Base-by-base conservation (phyloP, 2,113 vertebrate genomes). In the Poeciliopsis occidentalis region DNA sequence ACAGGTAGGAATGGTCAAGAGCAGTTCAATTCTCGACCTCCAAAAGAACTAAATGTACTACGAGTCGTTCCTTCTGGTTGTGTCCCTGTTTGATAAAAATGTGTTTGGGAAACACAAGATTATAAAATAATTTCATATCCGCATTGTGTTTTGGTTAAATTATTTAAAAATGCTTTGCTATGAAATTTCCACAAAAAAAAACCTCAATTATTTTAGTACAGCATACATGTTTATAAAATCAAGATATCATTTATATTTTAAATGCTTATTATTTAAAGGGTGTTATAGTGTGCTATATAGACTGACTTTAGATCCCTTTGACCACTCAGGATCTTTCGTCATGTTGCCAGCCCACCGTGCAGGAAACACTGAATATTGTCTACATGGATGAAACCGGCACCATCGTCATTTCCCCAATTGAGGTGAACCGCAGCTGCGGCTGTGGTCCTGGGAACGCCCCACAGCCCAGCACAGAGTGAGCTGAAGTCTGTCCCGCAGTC, bases 311-410 rank as follows among this genome's bases (percentile, higher is more conserved):
- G 51, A 57, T 57, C 51, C 8, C 22, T n/a, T 57, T 57, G 51
- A 10, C 8, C 24, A 11, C 67, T 37, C 51, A 72, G 54, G 26
- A 60, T 8, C 85, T 92, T 89, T 64, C 60, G 63, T 76, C 79
- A 0, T 94, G 91, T 60, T 95, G 94, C 67, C 72, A 72, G 62
- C 83, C 91, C 11, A 83, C 44, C 17, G 68, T 85, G 63, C 68
- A 82, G 1, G 67, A 83, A n/a, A 51, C 12, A 11, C 74, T 93
- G 41, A 88, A 86, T 3, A 64, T 95, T 29, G 12, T 94, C 71
- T 95, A 94, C 74, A 12, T 93, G 88, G 92, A 94, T 51, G 78
- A 90, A 24, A 78, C 29, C 51, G 71, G 62, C 83, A 47, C 81
- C 22, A 1, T 93, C 1, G 67, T 88, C 54, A 84, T 95, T 12